A percentile compares a stretch with the other conserved stretches of the same genome.
Evolutionary conservation across 2,888 invertebrate genomes (phyloP).

Genomic region (Congeria kusceri): DNA sequence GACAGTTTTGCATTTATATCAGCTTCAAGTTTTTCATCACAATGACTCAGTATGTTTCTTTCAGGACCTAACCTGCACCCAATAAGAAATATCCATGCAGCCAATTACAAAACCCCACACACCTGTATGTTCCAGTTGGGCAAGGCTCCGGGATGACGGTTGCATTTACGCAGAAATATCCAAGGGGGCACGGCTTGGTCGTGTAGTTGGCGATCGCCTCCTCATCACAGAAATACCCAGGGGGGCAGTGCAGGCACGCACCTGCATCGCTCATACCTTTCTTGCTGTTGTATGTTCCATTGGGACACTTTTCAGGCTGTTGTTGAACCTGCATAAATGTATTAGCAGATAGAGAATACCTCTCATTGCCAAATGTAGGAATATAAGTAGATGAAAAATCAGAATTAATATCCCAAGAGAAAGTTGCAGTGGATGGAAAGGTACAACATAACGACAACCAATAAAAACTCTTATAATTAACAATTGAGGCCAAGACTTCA

Average conservation of each 20-base stretch:
- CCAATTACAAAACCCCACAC: constrained; percentile 10
- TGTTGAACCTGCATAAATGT: constrained; percentile 14
- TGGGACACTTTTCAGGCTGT: constrained; percentile 69
- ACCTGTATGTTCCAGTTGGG: constrained; percentile 83
- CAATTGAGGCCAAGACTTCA: too few relatives aligned
- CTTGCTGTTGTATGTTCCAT: constrained; percentile 76
- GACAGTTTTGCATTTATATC: too few relatives aligned
- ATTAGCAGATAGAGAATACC: too few relatives aligned
- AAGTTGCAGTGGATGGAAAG: too few relatives aligned
- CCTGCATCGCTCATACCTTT: constrained; percentile 72
- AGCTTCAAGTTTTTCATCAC: neutral
- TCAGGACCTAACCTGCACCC: too few relatives aligned
- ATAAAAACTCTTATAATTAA: too few relatives aligned
- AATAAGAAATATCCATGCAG: too few relatives aligned
- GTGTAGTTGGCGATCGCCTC: constrained; percentile 77
- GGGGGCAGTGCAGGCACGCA: constrained; percentile 80
- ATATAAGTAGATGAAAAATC: too few relatives aligned
- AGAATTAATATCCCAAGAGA: too few relatives aligned
- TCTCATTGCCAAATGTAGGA: too few relatives aligned
- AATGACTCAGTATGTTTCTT: neutral
- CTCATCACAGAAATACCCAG: constrained; percentile 81
- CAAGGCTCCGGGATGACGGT: constrained; percentile 77
- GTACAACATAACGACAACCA: too few relatives aligned
- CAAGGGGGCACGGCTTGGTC: constrained; percentile 80
- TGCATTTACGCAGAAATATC: constrained; percentile 81